Base-by-base conservation (phyloP, 92 coral and sea anemone species). In the Palythoa grandis region DNA sequence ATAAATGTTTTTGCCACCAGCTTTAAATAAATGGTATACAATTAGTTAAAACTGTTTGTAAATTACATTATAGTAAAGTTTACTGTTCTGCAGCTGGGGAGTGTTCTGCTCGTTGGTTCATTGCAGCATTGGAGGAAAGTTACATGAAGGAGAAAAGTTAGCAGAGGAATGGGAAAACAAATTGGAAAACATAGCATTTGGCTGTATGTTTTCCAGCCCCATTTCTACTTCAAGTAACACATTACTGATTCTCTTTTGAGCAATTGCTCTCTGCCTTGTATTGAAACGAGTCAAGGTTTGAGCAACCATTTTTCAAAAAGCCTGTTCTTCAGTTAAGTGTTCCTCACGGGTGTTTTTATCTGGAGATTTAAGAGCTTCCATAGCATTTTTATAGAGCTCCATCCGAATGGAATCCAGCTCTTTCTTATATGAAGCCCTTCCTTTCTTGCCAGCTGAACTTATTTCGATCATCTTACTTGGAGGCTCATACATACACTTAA, bases 241-340 rank as follows among this genome's bases (percentile, higher is more conserved):
- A 72, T 82, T 76, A 22, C 65, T 82, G 39, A 68, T 82, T 82
- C 77, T 67, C n/a, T 82, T 82, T 19, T 24, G 11, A 63, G 69
- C 69, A 63, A 4, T 6, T 19, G 69, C 69, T 63, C 13, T 63
- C 69, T 63, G 69, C 69, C 69, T 63, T 63, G 69, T 63, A 63
- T 63, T 63, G 82, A 89, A 89, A 25, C 90, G 76, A 50, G 90
- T 37, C 52, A 89, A 58, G 52, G 92, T 80, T 69, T 86, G 23
- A 39, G 82, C 89, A 38, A 86, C 92, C 76, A 20, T 89, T 73
- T 89, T 89, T 52, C 90, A 83, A 40, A 76, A 60, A 1, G 76
- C 19, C 61, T 29, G 60, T 39, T 70, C 52, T 56, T 53, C 71
- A 61, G 68, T 72, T 38, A 43, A 61, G 53, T 79, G 56, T 71